Base-by-base conservation (phyloP, 2,797 vertebrate genomes). In the Peromyscus nudipes region DNA sequence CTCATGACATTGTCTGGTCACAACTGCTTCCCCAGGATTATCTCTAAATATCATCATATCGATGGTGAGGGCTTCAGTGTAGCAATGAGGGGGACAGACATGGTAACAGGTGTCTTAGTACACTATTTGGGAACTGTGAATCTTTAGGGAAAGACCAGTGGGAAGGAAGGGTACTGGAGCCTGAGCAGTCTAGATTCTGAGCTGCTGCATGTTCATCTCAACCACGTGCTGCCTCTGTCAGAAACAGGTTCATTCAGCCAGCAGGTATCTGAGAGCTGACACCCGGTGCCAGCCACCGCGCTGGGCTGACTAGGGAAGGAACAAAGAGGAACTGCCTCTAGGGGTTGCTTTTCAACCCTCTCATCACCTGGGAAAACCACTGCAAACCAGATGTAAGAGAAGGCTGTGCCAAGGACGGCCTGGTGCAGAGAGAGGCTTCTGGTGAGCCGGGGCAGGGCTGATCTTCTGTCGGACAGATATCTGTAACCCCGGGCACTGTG, bases 141-240 rank as follows among this genome's bases (percentile, higher is more conserved):
- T 13, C 84, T 19, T 6, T 16, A 12, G 81, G 84, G 60, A 7
- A 37, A 77, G 37, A 40, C 16, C 76, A 1, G 57, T 31, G 55
- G 81, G 81, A 62, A 64, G 92, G 46, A 88, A 52, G 81, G 67
- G 76, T 37, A 29, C 82, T 90, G 34, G 75, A 80, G 91, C 52
- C n/a, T 3, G 10, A 79, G 75, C 11, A 29, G 19, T 60, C 14
- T n/a, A 37, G 75, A 60, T 55, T 65, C 89, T 75, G 62, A 95
- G 77, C 46, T 76, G 49, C 0, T 49, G 6, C 25, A 0, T 37
- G 25, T 2, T 2, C 0, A 0, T 43, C 77, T 62, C 67, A 37
- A 8, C n/a, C 9, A 12, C 1, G 52, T 9, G n/a, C 65, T 85
- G n/a, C 55, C 65, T 89, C 37, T 89, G 52, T 19, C 81, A 91